Base-by-base conservation (phyloP, 1,140 invertebrate species). In the Drosophila trapezifrons region DNA sequence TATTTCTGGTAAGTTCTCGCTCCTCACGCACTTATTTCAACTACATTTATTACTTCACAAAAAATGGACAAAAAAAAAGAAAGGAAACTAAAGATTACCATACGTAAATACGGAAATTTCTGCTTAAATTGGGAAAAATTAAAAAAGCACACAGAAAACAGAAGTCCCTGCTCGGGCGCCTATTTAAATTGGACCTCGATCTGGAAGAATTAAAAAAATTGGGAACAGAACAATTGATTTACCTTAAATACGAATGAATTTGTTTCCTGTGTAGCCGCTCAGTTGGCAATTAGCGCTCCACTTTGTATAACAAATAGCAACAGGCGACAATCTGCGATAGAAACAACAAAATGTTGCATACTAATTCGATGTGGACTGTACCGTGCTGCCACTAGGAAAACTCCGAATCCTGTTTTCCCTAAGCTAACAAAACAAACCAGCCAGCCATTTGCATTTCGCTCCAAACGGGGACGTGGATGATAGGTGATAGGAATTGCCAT, bases 1-100 rank as follows among this genome's bases (percentile, higher is more conserved):
- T 99, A 93, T 99, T 99, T 94, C 95, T 99, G 93, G 99, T 99
- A 93, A 97, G 95, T 94, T 20, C 13, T 13, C 8, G 3, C 2
- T 5, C 2, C 10, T 27, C 7, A 20, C 1, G 12, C 8, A 4
- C 3, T 7, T 0, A 4, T 42, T 29, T 60, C 12, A 40, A 20
- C 22, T 93, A 84, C 95, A 95, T 13, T 4, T 13, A 3, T 18
- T 3, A 13, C 2, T 2, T 38, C 76, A 96, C 95, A 22, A 98
- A 93, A 93, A 13, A 13, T 10, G 43, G 12, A 2, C 4, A 51
- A 2, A 29, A 29, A 29, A 32, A 20, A 8, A 3, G 17, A n/a
- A n/a, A n/a, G n/a, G n/a, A 17, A 40, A 8, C 9, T 10, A 27
- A 17, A 8, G 3, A 42, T 40, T 4, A 40, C 0, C 38, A 17